phyloP scores from a whole-genome alignment of 2,797 vertebrate genomes.

The Cynodonichthys magdalenae region DNA sequence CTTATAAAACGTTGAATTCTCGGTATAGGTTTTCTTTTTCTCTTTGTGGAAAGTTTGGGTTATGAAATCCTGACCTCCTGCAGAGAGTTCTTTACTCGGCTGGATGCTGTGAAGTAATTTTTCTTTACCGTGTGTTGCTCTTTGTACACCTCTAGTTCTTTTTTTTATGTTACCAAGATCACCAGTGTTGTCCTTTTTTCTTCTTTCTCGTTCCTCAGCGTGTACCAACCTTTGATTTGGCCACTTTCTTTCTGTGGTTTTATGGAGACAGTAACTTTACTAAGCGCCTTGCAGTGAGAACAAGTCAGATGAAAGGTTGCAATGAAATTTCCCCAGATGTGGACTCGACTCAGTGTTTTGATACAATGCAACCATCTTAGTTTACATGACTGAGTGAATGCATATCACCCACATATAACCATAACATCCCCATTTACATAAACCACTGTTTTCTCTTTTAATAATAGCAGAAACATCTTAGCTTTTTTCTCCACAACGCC shows the following conservation, averaged over 20 bases:
- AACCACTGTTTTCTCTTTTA: not conserved
- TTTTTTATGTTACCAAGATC: constrained; percentile 1
- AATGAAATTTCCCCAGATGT: too few species aligned
- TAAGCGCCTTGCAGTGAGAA: not conserved
- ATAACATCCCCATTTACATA: not conserved
- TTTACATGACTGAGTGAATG: too few species aligned
- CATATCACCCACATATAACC: not conserved
- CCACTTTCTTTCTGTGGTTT: not conserved
- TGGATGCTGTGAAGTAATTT: not conserved
- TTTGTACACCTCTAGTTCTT: not conserved
- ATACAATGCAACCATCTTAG: too few species aligned
- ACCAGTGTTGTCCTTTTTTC: not conserved
- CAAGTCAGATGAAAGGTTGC: too few species aligned
- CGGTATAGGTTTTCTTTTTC: not conserved
- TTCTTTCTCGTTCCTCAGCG: not conserved
- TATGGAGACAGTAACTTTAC: not conserved
- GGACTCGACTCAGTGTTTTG: too few species aligned
- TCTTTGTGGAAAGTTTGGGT: not conserved
- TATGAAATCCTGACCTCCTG: not conserved
- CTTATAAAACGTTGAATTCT: not conserved
- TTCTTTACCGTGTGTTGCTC: constrained; percentile 1
- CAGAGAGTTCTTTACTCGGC: not conserved
- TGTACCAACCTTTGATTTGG: not conserved
- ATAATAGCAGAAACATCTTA: not conserved
- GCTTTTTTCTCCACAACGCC: not conserved